A percentile compares a stretch with the other conserved stretches of the same genome.
Conservation (phyloP, 2,888 invertebrate species). For the Eupithecia centaureata region DNA sequence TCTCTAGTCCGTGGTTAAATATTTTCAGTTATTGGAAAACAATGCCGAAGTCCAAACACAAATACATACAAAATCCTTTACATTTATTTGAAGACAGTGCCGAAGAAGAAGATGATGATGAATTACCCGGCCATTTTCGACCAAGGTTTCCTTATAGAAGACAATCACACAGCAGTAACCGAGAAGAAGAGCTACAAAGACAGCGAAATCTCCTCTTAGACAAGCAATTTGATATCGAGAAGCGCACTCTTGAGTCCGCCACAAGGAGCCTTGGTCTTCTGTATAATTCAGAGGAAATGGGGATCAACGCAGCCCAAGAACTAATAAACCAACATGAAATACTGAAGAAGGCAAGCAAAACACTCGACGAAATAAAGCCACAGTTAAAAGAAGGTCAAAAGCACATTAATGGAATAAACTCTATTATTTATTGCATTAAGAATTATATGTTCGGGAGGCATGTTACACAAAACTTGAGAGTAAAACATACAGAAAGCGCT, state of each 20-base stretch:
- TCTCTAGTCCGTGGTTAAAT: neutral
- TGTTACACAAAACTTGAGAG: neutral
- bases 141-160: constrained; percentile 13
- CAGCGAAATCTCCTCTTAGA: constrained; percentile 89
- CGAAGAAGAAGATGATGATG: constrained; percentile 7
- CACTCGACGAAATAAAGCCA: constrained; percentile 94
- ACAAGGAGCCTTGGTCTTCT: constrained; percentile 90
- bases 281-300: constrained; percentile 96
- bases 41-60: constrained; percentile 22
- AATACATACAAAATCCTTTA: constrained; percentile 22
- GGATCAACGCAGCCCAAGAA: constrained; percentile 96
- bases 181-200: constrained; percentile 80
- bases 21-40: neutral
- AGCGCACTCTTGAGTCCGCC: constrained; percentile 91
- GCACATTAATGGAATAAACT: constrained; percentile 97
- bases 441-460: constrained; percentile 92
- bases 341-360: constrained; percentile 92
- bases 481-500: neutral
- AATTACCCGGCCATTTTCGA: constrained; percentile 10
- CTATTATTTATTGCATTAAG: constrained; percentile 97
- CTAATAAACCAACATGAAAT: constrained; percentile 94
- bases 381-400: constrained; percentile 95
- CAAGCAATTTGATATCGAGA: constrained; percentile 90
- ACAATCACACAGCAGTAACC: constrained; percentile 35
- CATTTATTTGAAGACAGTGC: constrained; percentile 15